Base-by-base conservation (phyloP, 2,113 vertebrate species). In the Sylvietta virens region DNA sequence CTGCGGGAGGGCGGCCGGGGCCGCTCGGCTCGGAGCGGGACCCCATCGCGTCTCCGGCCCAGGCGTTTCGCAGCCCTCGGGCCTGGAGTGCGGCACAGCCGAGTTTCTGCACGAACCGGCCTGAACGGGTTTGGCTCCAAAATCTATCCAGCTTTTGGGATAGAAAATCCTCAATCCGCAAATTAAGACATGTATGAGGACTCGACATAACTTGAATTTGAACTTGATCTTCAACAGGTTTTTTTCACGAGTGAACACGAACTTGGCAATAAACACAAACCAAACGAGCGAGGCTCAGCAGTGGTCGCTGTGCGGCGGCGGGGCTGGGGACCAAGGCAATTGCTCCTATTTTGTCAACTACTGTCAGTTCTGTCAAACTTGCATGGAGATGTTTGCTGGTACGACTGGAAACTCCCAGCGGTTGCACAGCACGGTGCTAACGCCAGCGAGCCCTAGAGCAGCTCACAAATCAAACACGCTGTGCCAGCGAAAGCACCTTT, bases 101-200 rank as follows among this genome's bases (percentile, higher is more conserved):
- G 30, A 15, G 37, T 1, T 37, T 23, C 7, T 15, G 26, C 39
- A 10, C 45, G 28, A 31, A 8, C 5, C 1, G 45, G 30, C 16
- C 40, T 3, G 2, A 33, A 12, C 54, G 57, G 19, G 57, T 31
- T 44, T 18, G 3, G 45, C 60, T 45, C 85, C 15, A 2, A 23
- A 39, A 21, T 2, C 5, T 3, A 0, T 18, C 3, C n/a, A 6
- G 44, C 20, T 6, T 37, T 76, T 12, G n/a, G 3, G n/a, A 3
- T 0, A 69, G 64, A 33, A 58, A 64, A 31, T 1, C 42, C 37
- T 21, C 2, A 3, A 1, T 20, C 15, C 17, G 1, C 28, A 15
- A 16, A 16, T 20, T 9, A 45, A 33, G 23, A 37, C 27, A 1
- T 12, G 16, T 26, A 28, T 15, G 27, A 19, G 10, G 31, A 23